Evolutionary conservation across 30 jellyfish, hydroid and myxozoan genomes (phyloP).

Genomic region (Aurelia coerulea): DNA sequence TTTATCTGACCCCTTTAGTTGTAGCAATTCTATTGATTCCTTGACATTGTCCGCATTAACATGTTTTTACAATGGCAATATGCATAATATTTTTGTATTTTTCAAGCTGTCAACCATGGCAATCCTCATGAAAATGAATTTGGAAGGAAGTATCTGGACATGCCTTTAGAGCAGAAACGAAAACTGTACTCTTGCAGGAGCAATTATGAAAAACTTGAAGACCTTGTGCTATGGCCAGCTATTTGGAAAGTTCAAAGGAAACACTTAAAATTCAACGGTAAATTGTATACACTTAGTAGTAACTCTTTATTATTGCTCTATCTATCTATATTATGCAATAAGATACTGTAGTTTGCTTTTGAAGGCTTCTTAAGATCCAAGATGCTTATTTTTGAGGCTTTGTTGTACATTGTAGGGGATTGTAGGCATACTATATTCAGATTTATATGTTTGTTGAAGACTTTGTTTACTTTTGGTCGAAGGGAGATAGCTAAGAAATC

Average conservation of each 20-base stretch:
- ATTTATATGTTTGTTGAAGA: no score
- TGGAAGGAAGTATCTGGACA: constrained; percentile 37
- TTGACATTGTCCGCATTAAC: no score
- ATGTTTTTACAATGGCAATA: no score
- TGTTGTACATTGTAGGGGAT: no score
- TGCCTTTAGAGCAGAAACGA: constrained; percentile 79
- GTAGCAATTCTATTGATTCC: no score
- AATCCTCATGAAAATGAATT: constrained; percentile 62
- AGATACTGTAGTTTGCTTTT: background rate
- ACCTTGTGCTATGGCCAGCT: constrained; percentile 64
- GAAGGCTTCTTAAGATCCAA: background rate
- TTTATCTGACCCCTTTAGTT: no score
- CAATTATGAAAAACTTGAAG: constrained; percentile 31
- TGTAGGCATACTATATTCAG: no score
- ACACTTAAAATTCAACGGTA: constrained; percentile 21
- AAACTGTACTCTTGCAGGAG: constrained; percentile 68
- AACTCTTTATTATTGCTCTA: background rate
- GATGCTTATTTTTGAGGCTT: background rate
- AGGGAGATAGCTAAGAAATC: no score
- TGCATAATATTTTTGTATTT: no score
- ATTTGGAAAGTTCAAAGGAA: constrained; percentile 25
- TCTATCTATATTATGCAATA: background rate
- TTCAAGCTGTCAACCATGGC: constrained; percentile 46
- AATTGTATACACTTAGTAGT: background rate
- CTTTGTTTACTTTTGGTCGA: no score